These are phyloP conservation scores for Drosophila pachea DNA, from an alignment of 1,140 invertebrate genomes.

Conservation along the genomic window DNA sequence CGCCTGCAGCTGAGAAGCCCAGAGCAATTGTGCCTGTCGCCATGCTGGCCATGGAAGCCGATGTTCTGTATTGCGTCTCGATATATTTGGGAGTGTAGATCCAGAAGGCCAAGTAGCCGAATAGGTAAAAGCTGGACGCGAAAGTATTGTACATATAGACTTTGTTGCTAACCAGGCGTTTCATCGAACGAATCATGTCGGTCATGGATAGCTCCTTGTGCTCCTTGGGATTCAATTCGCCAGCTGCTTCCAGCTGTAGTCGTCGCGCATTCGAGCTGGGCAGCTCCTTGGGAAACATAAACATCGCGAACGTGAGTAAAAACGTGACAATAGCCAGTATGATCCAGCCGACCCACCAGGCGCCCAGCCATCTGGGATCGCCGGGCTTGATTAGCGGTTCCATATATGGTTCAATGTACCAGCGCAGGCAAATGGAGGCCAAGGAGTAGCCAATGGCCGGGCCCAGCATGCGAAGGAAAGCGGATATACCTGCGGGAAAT, in stretches of 20 bases:
- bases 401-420: conserved; percentile 84
- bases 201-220: conserved; percentile 43
- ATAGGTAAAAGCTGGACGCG: conserved; percentile 84
- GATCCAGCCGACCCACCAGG: conserved; percentile 90
- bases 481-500: conserved; percentile 80
- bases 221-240: conserved; percentile 7
- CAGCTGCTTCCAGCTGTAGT: conserved; percentile 13
- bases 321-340: conserved; percentile 82
- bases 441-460: conserved; percentile 85
- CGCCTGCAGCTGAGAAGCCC: conserved; percentile 85
- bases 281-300: conserved; percentile 83
- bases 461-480: conserved; percentile 85
- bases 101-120: conserved; percentile 87
- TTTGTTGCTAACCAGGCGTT: conserved; percentile 80
- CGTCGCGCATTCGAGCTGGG: conserved; percentile 77
- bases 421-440: conserved; percentile 84
- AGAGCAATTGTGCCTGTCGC: conserved; percentile 85
- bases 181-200: conserved; percentile 55
- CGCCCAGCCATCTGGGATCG: conserved; percentile 87
- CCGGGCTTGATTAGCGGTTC: conserved; percentile 83
- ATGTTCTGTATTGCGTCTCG: conserved; percentile 86
- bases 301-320: conserved; percentile 81
- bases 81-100: conserved; percentile 89
- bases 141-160: conserved; percentile 84
- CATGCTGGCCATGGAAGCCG: conserved; percentile 83